phyloP scores from a whole-genome alignment of 2,113 vertebrate genomes.

The Isurus oxyrinchus region DNA sequence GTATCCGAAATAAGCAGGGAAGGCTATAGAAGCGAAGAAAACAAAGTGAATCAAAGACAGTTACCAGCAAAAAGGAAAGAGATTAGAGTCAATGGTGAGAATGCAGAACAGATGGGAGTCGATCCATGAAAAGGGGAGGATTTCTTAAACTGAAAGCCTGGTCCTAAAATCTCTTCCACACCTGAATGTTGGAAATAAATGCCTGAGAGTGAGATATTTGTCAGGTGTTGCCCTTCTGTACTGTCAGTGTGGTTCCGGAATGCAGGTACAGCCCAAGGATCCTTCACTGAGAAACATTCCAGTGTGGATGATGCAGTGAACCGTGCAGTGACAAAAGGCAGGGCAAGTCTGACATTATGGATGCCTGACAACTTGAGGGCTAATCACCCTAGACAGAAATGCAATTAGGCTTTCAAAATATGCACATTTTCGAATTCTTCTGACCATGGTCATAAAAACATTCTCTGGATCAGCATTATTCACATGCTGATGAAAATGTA shows the following conservation, averaged over 20 bases:
- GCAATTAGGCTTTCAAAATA: background rate
- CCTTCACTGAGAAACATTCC: background rate
- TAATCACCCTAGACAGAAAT: background rate
- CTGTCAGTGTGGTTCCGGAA: background rate
- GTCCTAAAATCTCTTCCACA: background rate
- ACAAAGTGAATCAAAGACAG: background rate
- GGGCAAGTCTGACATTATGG: background rate
- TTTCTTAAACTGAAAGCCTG: background rate
- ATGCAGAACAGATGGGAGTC: background rate
- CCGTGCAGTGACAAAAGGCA: background rate
- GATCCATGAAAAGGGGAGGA: background rate
- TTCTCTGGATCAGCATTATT: background rate
- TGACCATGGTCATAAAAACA: background rate
- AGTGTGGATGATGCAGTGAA: too few relatives aligned
- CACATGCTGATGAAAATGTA: conserved; percentile 22
- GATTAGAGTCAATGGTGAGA: background rate
- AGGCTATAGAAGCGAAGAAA: background rate
- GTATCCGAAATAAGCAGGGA: background rate
- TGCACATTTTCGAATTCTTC: background rate
- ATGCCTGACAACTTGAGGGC: too few relatives aligned
- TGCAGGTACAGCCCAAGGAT: background rate
- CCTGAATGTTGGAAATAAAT: background rate
- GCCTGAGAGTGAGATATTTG: background rate
- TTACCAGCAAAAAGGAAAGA: background rate
- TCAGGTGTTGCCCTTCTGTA: background rate